These are phyloP conservation scores for Polyodon spathula DNA, from an alignment of 2,113 vertebrate species.

Conservation along the genomic window DNA sequence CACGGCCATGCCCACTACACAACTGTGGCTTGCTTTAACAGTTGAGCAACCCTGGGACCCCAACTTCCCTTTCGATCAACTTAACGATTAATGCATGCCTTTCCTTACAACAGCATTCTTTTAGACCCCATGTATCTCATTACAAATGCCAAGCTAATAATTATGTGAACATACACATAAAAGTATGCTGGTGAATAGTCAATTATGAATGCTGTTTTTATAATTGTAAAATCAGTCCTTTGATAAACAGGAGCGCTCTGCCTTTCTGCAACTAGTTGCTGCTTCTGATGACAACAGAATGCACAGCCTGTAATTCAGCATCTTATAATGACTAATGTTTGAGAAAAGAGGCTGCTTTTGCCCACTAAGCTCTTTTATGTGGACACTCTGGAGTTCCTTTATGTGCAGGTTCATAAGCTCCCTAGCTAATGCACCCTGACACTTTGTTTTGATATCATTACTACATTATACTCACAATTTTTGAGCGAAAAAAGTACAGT, in stretches of 20 bases:
- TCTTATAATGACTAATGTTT: slow-evolving; percentile 70
- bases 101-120: too few species aligned
- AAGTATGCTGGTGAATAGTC: too few species aligned
- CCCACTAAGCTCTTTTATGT: slow-evolving; percentile 88
- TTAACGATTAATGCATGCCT: too few species aligned
- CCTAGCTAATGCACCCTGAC: slow-evolving; percentile 95
- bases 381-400: slow-evolving; percentile 76
- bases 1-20: too few species aligned
- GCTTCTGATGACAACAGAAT: too few species aligned
- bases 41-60: too few species aligned
- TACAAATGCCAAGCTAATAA: too few species aligned
- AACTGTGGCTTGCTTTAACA: too few species aligned
- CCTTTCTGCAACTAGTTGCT: slow-evolving; percentile 54
- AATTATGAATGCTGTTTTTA: too few species aligned
- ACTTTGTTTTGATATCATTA: slow-evolving; percentile 99
- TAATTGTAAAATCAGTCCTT: slow-evolving; percentile 50
- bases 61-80: too few species aligned
- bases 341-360: slow-evolving; percentile 86
- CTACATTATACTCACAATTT: slow-evolving; percentile 98
- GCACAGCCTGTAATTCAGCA: slow-evolving; percentile 31
- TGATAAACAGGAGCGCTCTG: slow-evolving; percentile 61
- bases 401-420: slow-evolving; percentile 89
- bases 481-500: slow-evolving; percentile 99
- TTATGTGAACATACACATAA: too few species aligned
- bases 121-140: too few species aligned